Base-by-base conservation (phyloP, 1,140 invertebrate species). In the Ceratosolen solmsi region DNA sequence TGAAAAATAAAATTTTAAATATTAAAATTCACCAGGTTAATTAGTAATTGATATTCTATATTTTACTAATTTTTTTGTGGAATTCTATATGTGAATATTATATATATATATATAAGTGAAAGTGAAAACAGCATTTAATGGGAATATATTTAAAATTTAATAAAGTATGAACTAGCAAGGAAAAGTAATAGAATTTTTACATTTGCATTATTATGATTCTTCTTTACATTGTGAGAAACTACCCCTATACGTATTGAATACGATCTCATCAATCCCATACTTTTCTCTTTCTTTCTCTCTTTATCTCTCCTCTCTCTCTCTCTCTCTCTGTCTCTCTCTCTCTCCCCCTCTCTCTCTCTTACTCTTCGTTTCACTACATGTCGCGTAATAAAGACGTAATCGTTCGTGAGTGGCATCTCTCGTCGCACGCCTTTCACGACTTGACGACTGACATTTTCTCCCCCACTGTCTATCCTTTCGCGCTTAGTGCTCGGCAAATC, bases 331-430 rank as follows among this genome's bases (percentile, higher is more conserved):
- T 13, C 41, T 46, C 13, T 46, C n/a, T 38, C 20, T 33, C 41
- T 74, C 72, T 72, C 84, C 79, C 84, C 81, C 82, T 30, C 56
- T 49, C 58, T 63, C 17, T 20, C 15, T 51, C 25, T 51, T n/a
- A 33, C 58, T 71, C 20, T 46, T 15, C n/a, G 30, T 46, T 46
- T 22, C 20, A 4, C 51, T 22, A 17, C 49, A 38, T n/a, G 25
- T 49, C n/a, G 74, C 36, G 74, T 82, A 77, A 77, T 82, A 82
- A 82, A 82, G 80, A 77, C 80, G 49, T 82, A 82, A 82, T 82
- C 63, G 74, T 30, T 49, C 8, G 38, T 17, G 38, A 72, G 41
- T 60, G 58, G 27, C 9, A 33, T 56, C 17, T 7, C 46, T 54
- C 38, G 60, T 65, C 25, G 36, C 25, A 27, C 0, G 49, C 27